Percentiles rank a stretch among this genome's conserved stretches.
phyloP scores from a whole-genome alignment of 2,797 vertebrate species.

The Orientallactaga sibirica region DNA sequence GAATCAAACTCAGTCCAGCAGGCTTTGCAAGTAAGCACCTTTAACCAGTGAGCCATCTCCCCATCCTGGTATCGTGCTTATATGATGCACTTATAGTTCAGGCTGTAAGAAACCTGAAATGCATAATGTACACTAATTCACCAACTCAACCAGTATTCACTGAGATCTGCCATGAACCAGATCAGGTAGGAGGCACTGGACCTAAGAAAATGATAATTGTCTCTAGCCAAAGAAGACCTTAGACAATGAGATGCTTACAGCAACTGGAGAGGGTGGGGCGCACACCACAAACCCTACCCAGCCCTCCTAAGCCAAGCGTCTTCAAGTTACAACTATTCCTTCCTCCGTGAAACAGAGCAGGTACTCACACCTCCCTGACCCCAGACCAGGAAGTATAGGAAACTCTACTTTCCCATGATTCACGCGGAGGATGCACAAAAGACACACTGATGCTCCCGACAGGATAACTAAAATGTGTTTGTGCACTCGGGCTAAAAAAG shows the following conservation, averaged over 20 bases:
- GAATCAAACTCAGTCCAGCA: no score
- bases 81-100: slow-evolving; percentile 6
- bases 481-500: slow-evolving; percentile 3
- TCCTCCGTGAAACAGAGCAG: background rate
- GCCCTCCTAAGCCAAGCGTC: background rate
- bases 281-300: background rate
- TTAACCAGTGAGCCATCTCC: no score
- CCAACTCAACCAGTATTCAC: slow-evolving; percentile 1
- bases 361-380: background rate
- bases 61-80: background rate
- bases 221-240: background rate
- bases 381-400: background rate
- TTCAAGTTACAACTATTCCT: background rate
- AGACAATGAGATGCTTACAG: background rate
- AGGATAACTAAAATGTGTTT: slow-evolving; percentile 65
- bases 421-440: background rate
- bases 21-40: no score
- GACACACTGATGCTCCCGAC: slow-evolving; percentile 47
- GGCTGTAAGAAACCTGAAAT: slow-evolving; percentile 42
- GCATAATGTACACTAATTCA: slow-evolving; percentile 16
- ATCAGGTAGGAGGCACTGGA: background rate
- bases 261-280: background rate
- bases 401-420: background rate
- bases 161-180: background rate
- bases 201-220: slow-evolving; percentile 20